These are phyloP conservation scores for Mormoops blainvillei DNA, from an alignment of 2,113 vertebrate genomes.

Conservation along the genomic window DNA sequence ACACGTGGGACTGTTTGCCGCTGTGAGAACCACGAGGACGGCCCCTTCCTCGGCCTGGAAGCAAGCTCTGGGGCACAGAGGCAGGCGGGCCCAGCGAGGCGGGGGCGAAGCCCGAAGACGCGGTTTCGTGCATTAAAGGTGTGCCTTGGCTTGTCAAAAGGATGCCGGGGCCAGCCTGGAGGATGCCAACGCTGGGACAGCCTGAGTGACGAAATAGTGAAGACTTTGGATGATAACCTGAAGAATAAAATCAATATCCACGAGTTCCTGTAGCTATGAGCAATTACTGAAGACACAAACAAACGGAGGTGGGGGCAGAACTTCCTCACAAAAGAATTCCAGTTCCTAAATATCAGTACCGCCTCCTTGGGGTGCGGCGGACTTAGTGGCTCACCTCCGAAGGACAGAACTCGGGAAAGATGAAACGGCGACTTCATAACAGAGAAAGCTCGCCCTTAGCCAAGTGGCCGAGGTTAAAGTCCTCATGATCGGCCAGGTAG, in stretches of 20 bases:
- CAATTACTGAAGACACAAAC: background rate
- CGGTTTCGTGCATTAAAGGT: background rate
- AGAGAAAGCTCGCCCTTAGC: background rate
- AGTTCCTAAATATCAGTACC: background rate
- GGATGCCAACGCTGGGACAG: background rate
- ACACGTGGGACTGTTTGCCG: background rate
- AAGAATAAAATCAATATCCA: background rate
- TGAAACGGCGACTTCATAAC: too few relatives aligned
- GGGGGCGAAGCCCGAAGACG: too few relatives aligned
- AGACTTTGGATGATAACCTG: background rate
- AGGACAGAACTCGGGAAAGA: background rate
- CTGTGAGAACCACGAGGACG: background rate
- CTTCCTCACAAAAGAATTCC: background rate
- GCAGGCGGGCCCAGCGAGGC: background rate
- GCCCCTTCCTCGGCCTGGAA: background rate
- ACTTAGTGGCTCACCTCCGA: background rate
- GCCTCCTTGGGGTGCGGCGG: background rate
- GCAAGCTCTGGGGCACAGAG: background rate
- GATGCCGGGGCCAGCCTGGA: background rate
- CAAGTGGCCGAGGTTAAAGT: accelerated
- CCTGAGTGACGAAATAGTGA: background rate
- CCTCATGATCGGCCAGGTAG: accelerated
- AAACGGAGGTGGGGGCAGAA: too few relatives aligned
- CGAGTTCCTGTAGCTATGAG: background rate
- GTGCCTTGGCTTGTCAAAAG: background rate